These are phyloP conservation scores for Coecobrya sp. DNA, from an alignment of 2,888 invertebrate species.

Conservation along the genomic window DNA sequence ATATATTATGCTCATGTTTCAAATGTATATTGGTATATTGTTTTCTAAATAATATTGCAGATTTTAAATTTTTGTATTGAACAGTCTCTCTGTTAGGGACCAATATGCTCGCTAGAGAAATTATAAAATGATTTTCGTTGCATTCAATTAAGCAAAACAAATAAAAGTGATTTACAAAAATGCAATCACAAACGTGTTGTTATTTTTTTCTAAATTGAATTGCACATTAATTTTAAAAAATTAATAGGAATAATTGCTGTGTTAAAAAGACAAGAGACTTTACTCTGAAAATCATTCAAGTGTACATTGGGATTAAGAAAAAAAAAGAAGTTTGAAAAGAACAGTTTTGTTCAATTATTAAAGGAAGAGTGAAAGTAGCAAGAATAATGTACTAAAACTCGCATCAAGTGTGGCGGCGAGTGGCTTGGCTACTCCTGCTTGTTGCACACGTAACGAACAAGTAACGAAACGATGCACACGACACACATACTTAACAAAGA, in stretches of 20 bases:
- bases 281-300: neutral
- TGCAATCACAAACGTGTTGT: neutral
- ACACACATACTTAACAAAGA: slow-evolving; percentile 31
- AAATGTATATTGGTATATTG: neutral
- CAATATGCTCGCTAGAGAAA: slow-evolving; percentile 8
- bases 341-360: neutral
- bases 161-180: neutral
- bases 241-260: neutral
- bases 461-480: slow-evolving; percentile 52
- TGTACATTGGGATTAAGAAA: neutral
- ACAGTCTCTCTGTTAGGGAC: neutral
- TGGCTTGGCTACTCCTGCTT: slow-evolving; percentile 9
- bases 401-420: neutral
- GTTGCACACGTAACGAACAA: slow-evolving; percentile 22
- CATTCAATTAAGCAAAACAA: slow-evolving; percentile 46
- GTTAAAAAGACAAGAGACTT: slow-evolving; percentile 55
- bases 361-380: slow-evolving; percentile 56
- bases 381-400: neutral
- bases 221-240: neutral
- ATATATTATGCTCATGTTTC: slow-evolving; percentile 27
- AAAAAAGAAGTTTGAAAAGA: neutral
- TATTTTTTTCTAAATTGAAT: neutral
- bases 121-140: slow-evolving; percentile 35
- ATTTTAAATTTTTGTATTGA: slow-evolving; percentile 30
- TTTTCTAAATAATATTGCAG: neutral